Evolutionary conservation across 2,888 invertebrate species (phyloP), one percentile per base, ranked within the genome.

Genomic region (Agonopterix subpropinquella): DNA sequence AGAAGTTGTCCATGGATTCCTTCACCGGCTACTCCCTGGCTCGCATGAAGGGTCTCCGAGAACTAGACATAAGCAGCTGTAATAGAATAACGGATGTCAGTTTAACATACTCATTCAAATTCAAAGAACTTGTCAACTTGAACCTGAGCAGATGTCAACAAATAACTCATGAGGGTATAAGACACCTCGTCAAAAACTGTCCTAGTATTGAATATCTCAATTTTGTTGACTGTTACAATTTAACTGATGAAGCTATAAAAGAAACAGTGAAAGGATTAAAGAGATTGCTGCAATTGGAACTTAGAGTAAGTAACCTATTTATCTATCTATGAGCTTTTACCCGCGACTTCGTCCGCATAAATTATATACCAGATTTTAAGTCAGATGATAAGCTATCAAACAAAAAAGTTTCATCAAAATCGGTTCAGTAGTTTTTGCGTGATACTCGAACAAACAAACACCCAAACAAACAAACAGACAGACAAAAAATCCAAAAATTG

Each of bases 1-100:
- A 92, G 68, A 89, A 89, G 52, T 54, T 87, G 13, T 64, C 83
- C 7, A 70, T 77, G 56, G 79, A 85, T 46, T 68, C 78, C 8
- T 79, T 75, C 49, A 73, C 78, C 47, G 89, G 90, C 1, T 90
- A 86, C 62, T 91, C 91, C 7, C 79, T 92, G 51, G 87, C 88
- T 36, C 79, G 89, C 36, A 62, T 92, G 10, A 89, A 80, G 55
- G 80, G 87, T 0, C 80, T 95, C 2, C 83, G 77, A 52, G 83
- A 89, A 45, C 77, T 95, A 5, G 92, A 94, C 66, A 79, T 95
- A 11, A 90, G 91, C 51, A 91, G 91, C 1, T 94, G 94, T 66
- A 92, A 91, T 57, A 90, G 90, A 71, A 91, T 95, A 47, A 92
- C 93, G 11, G 94, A 95, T 73, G 90, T 92, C 0, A 93, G 94